Base-by-base conservation (phyloP, 2,888 invertebrate species). In the Girardia tigrina region DNA sequence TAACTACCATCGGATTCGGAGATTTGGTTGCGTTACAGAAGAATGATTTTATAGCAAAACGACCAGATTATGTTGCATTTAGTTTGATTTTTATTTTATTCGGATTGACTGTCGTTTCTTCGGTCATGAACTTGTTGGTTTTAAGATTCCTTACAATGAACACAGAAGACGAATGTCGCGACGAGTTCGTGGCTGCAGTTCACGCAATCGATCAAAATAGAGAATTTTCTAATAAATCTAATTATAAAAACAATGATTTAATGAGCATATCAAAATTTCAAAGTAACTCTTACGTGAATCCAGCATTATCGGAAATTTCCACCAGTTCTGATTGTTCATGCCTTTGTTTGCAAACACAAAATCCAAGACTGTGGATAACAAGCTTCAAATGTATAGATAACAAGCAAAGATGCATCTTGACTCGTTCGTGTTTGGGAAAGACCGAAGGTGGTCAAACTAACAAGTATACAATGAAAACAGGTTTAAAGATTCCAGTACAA, bases 11-110 rank as follows among this genome's bases (percentile, higher is more conserved):
- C 79, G 86, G 97, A 79, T 98, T 98, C 86, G 98, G 97, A 77
- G 98, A 98, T 86, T 97, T 93, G 90, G 98, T 98, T 78, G 98
- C 97, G 28, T 87, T 98, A 76, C 88, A 94, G 89, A 94, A 95
- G 81, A 92, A 95, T 82, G 90, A 93, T 85, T 94, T 94, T 0
- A 85, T 97, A 74, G 91, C 92, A 79, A 90, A 90, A 79, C 91
- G 93, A 83, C 95, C 95, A 0, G 93, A 95, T 74, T 97, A 98
- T 84, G 97, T 98, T 42, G 92, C 94, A 0, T 88, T 98, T 79
- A 94, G 94, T 82, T 87, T 98, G 78, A 91, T 98, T 28, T 98
- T 98, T 85, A 98, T 98, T 78, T 88, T 98, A 16, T 95, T 97
- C 82, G 98, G 98, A 0, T 87, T 98, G 80, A 95, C 97, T 0